phyloP scores from a whole-genome alignment of 2,888 invertebrate genomes.

The Yponomeuta cagnagella region DNA sequence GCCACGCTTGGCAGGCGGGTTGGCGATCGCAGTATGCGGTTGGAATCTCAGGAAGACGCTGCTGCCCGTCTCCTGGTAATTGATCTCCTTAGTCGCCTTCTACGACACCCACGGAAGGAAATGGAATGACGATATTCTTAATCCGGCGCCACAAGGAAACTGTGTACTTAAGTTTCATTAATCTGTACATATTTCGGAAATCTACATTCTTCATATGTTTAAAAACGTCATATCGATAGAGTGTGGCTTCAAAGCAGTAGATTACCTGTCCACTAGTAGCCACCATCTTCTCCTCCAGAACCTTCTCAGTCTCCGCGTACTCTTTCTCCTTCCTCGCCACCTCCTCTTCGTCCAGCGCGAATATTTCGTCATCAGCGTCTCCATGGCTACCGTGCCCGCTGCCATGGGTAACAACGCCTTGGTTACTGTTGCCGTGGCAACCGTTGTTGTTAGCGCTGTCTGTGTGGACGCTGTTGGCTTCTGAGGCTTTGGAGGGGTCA shows the following conservation, averaged over 20 bases:
- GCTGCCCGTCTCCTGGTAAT: no score
- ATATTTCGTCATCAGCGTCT: slow-evolving; percentile 87
- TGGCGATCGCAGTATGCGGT: no score
- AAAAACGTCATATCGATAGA: no score
- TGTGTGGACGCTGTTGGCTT: slow-evolving; percentile 23
- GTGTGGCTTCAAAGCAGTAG: not conserved
- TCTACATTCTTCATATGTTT: no score
- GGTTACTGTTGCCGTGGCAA: slow-evolving; percentile 16
- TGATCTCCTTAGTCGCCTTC: no score
- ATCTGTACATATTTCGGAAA: no score
- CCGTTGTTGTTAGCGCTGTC: slow-evolving; percentile 23
- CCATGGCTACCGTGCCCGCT: slow-evolving; percentile 33
- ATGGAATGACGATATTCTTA: no score
- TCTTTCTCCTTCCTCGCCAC: slow-evolving; percentile 27
- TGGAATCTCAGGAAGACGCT: no score
- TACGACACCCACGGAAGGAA: no score
- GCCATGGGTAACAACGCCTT: slow-evolving; percentile 5
- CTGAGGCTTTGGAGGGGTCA: slow-evolving; percentile 38
- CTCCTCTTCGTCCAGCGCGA: slow-evolving; percentile 87
- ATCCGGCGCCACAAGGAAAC: no score
- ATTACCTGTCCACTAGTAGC: slow-evolving; percentile 38
- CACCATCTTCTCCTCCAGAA: slow-evolving; percentile 33
- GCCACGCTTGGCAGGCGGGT: no score
- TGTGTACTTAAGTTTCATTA: no score
- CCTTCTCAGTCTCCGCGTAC: slow-evolving; percentile 31